phyloP scores from a whole-genome alignment of 2,113 vertebrate genomes.

The Nanorana parkeri region DNA sequence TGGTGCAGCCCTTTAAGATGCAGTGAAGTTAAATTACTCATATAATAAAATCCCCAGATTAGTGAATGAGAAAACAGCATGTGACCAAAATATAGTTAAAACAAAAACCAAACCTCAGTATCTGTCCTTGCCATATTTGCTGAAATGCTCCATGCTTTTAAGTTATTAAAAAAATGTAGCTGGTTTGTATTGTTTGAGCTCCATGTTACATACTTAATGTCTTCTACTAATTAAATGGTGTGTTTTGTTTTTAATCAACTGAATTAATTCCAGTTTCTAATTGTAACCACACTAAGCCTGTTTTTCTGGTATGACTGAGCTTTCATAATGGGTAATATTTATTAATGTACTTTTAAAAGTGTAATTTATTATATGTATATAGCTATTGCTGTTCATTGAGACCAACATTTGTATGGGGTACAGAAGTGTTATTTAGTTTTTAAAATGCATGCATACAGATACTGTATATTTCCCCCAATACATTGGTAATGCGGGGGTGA shows the following conservation, averaged over 20 bases:
- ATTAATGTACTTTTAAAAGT: too few relatives aligned
- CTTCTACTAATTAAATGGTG: neutral
- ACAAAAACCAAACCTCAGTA: neutral
- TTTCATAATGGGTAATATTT: neutral
- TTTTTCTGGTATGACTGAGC: neutral
- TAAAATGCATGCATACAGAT: too few relatives aligned
- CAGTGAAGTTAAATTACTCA: too few relatives aligned
- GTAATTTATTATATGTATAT: too few relatives aligned
- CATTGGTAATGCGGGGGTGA: neutral
- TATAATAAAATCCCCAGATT: neutral
- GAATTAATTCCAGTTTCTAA: constrained; percentile 19
- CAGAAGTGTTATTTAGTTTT: too few relatives aligned
- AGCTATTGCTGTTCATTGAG: too few relatives aligned
- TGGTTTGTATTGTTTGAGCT: constrained; percentile 38
- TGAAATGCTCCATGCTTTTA: neutral
- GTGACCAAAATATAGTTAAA: neutral
- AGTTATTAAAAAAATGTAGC: neutral
- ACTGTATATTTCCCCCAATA: too few relatives aligned
- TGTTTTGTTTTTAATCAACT: constrained; percentile 22
- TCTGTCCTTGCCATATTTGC: neutral
- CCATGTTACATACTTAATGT: constrained; percentile 27
- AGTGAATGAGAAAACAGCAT: neutral
- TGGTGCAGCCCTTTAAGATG: too few relatives aligned
- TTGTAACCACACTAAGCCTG: constrained; percentile 6
- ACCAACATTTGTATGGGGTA: too few relatives aligned